Conservation (phyloP, 2,113 vertebrate genomes). For the Neogale vison region DNA sequence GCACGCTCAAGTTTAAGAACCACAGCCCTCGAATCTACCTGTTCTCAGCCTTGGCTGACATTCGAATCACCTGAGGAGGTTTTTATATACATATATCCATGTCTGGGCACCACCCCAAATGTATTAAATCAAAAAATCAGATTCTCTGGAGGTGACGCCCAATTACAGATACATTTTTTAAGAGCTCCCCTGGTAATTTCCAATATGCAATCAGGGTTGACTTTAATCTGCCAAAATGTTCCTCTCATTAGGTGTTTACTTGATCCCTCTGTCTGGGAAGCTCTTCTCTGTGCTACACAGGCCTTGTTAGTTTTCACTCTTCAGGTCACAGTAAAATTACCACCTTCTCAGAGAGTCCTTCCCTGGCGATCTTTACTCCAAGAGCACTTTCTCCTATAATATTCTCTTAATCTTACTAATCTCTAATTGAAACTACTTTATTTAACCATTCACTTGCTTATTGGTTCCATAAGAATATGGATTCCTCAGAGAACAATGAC, state of each 20-base stretch:
- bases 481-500: not conserved
- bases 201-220: not conserved
- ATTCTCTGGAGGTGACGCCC: not conserved
- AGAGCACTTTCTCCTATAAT: not conserved
- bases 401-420: not conserved
- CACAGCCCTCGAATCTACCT: not conserved
- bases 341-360: not conserved
- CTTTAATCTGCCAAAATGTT: not conserved
- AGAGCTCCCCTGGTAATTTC: not conserved
- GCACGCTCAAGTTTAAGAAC: not conserved
- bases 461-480: not conserved
- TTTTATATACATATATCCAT: not conserved
- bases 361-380: not conserved
- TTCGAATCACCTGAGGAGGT: not conserved
- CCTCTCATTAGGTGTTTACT: not conserved
- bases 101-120: not conserved
- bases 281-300: not conserved
- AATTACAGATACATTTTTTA: not conserved
- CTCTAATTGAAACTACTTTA: not conserved
- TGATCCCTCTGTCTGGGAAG: not conserved
- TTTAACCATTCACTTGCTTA: not conserved
- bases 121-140: constrained; percentile 29
- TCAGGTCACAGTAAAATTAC: not conserved
- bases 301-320: not conserved
- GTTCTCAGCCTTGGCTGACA: not conserved